phyloP scores from a whole-genome alignment of 2,888 invertebrate genomes.

The Metacarcinus magister region DNA sequence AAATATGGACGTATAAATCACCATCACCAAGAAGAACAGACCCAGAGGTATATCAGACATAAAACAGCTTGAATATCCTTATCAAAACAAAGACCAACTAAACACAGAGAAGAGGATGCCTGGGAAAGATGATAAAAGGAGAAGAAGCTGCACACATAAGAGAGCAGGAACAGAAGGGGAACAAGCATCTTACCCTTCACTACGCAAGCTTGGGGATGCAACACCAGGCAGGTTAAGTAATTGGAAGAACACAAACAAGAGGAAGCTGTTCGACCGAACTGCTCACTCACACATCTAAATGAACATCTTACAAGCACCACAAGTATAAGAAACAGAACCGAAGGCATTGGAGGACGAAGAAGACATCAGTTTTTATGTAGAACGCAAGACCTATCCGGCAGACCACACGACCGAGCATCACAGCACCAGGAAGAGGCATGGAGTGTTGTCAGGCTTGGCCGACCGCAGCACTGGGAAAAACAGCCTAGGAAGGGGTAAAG shows the following conservation, averaged over 20 bases:
- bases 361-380: too few species aligned
- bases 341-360: too few species aligned
- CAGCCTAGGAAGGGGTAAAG: neutral
- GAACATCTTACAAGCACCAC: too few species aligned
- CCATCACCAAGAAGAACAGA: neutral
- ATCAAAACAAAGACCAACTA: neutral
- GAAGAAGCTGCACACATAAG: neutral
- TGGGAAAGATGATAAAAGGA: neutral
- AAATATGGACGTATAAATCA: neutral
- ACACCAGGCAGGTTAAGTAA: neutral
- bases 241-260: neutral
- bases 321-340: too few species aligned
- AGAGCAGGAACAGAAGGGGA: neutral
- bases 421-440: neutral
- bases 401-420: neutral
- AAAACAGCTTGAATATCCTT: neutral
- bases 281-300: neutral
- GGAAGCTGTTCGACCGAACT: neutral
- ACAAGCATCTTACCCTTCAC: neutral
- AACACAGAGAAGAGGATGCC: neutral
- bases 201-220: neutral
- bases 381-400: too few species aligned
- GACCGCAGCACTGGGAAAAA: neutral
- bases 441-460: neutral
- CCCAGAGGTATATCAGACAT: neutral